Percentiles rank a stretch among this genome's conserved stretches.
Evolutionary conservation across 2,888 invertebrate species (phyloP).

Genomic region (Eumacrocentrus americanus): DNA sequence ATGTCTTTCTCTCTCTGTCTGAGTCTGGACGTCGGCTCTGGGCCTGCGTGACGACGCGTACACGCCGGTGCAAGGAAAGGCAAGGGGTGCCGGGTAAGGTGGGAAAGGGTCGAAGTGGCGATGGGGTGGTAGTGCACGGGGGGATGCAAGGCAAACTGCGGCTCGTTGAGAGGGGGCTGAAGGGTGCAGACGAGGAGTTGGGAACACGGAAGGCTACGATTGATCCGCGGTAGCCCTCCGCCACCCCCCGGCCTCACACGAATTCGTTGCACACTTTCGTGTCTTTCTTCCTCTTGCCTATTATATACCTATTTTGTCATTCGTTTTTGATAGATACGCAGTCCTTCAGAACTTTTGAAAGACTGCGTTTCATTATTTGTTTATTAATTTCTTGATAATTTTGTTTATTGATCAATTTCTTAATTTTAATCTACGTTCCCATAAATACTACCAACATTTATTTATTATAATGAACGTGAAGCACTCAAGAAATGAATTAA

Average conservation of each 20-base stretch:
- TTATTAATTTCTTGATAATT: too few species aligned
- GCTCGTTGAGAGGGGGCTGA: constrained; percentile 43
- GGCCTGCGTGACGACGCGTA: constrained; percentile 59
- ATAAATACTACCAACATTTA: too few species aligned
- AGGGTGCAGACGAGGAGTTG: constrained; percentile 32
- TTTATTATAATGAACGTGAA: too few species aligned
- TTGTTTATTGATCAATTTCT: too few species aligned
- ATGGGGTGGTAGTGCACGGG: constrained; percentile 39
- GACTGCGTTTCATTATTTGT: too few species aligned
- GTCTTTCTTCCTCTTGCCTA: constrained; percentile 39
- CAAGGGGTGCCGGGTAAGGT: constrained; percentile 39
- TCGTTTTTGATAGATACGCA: too few species aligned
- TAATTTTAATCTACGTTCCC: too few species aligned
- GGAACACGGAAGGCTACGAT: constrained; percentile 57
- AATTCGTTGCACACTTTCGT: constrained; percentile 51
- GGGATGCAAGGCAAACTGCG: constrained; percentile 28
- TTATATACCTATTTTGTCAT: too few species aligned
- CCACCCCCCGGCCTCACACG: constrained; percentile 46
- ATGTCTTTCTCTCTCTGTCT: constrained; percentile 26
- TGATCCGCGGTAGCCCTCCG: constrained; percentile 57
- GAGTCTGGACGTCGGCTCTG: constrained; percentile 47
- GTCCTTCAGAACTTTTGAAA: too few species aligned
- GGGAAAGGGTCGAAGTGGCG: constrained; percentile 45
- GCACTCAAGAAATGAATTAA: too few species aligned
- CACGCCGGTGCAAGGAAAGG: constrained; percentile 47